Evolutionary conservation across 2,888 invertebrate genomes (phyloP).

Genomic region (Autographa gamma): DNA sequence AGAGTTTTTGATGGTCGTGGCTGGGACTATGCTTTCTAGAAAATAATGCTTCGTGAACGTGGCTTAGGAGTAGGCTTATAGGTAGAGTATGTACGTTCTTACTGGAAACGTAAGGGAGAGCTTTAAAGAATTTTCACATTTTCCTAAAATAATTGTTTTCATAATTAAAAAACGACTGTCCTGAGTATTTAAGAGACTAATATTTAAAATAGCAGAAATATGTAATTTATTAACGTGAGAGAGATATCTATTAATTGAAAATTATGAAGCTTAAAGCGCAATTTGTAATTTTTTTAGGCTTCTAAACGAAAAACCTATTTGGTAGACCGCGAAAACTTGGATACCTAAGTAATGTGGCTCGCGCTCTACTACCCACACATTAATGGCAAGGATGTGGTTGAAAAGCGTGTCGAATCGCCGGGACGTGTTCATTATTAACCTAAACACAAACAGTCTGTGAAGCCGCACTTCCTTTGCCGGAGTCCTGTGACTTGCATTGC

Average conservation of each 20-base stretch:
- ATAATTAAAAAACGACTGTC: too few species aligned
- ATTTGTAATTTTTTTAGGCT: too few species aligned
- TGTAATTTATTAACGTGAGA: too few species aligned
- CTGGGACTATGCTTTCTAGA: constrained; percentile 10
- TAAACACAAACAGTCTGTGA: constrained; percentile 43
- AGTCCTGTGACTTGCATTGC: constrained; percentile 69
- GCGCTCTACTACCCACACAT: constrained; percentile 62
- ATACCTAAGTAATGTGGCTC: constrained; percentile 51
- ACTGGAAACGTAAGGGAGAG: too few species aligned
- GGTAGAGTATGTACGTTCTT: too few species aligned
- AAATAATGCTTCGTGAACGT: constrained; percentile 14
- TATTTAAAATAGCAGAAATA: too few species aligned
- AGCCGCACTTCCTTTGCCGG: constrained; percentile 56
- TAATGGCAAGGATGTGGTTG: constrained; percentile 74
- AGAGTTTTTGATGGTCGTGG: constrained; percentile 63
- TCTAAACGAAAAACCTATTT: not conserved
- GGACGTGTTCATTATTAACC: constrained; percentile 76
- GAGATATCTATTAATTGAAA: too few species aligned
- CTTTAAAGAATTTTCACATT: too few species aligned
- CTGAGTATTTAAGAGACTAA: too few species aligned
- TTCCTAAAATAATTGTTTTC: too few species aligned
- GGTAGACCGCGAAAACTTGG: not conserved
- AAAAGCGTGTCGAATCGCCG: constrained; percentile 79
- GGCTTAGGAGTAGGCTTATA: not conserved
- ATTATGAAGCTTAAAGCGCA: too few species aligned